A percentile compares a stretch with the other conserved stretches of the same genome.
These are phyloP conservation scores for Linurgus olivaceus DNA, from an alignment of 2,797 vertebrate species.

Conservation along the genomic window DNA sequence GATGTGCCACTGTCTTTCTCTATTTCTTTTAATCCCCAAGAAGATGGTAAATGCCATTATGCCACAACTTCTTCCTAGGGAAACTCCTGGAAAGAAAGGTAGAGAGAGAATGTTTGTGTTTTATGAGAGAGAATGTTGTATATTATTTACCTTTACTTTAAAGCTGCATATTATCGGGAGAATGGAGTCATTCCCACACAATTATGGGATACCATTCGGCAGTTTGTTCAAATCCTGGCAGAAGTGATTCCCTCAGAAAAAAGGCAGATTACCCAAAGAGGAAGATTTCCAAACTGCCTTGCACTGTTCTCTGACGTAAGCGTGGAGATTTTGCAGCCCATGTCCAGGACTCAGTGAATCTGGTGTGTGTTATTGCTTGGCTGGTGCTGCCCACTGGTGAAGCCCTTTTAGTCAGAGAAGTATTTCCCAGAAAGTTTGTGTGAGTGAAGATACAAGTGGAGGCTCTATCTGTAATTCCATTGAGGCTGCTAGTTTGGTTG, in stretches of 20 bases:
- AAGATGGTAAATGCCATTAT: neutral
- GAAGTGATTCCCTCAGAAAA: neutral
- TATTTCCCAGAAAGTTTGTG: neutral
- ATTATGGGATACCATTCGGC: neutral
- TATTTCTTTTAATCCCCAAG: neutral
- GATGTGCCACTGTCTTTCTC: neutral
- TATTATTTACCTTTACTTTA: neutral
- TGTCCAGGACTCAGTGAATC: neutral
- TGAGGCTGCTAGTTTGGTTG: neutral
- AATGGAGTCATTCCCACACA: neutral
- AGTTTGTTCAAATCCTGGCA: neutral
- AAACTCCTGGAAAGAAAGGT: neutral
- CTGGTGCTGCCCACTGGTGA: neutral
- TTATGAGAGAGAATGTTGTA: neutral
- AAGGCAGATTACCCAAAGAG: neutral
- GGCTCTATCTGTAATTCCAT: neutral
- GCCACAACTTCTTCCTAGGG: neutral
- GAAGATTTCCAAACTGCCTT: neutral
- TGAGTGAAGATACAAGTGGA: neutral
- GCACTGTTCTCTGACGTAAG: neutral
- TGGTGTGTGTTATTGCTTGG: neutral
- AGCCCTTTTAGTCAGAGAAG: neutral
- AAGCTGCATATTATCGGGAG: neutral
- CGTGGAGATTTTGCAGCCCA: neutral
- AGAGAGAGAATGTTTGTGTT: neutral